Conservation (phyloP, 2,113 vertebrate species). For the Otis tarda region DNA sequence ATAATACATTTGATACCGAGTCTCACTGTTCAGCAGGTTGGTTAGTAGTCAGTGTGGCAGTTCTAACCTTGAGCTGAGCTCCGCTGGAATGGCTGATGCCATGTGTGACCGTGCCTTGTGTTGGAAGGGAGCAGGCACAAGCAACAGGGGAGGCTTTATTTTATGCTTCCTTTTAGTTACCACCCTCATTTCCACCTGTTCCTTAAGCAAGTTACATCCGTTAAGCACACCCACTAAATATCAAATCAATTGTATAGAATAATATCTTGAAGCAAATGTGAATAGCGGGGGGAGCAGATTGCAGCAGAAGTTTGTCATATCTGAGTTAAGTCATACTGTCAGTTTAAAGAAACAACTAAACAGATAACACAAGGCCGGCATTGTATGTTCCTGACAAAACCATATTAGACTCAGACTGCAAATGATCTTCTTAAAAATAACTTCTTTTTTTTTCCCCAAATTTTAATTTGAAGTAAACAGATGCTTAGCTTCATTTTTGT, state of each 20-base stretch:
- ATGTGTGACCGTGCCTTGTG: not conserved
- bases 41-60: not conserved
- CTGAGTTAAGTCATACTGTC: not conserved
- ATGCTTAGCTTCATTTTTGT: not conserved
- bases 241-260: not conserved
- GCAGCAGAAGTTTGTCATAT: not conserved
- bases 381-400: not conserved
- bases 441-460: not conserved
- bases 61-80: not conserved
- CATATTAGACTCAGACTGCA: not conserved
- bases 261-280: not conserved
- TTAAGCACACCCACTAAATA: slow-evolving; percentile 28
- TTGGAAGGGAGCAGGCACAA: not conserved
- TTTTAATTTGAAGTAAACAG: not conserved
- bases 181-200: slow-evolving; percentile 51
- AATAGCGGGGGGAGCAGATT: not conserved
- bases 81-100: not conserved
- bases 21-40: not conserved
- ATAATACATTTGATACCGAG: not conserved
- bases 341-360: not conserved
- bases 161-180: not conserved
- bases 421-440: not conserved
- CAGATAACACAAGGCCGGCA: not conserved
- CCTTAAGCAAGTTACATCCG: not conserved
- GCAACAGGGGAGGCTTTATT: not conserved